Percentiles rank a stretch among this genome's conserved stretches.
phyloP scores from a whole-genome alignment of 1,140 invertebrate species.

The Pomacea maculata region DNA sequence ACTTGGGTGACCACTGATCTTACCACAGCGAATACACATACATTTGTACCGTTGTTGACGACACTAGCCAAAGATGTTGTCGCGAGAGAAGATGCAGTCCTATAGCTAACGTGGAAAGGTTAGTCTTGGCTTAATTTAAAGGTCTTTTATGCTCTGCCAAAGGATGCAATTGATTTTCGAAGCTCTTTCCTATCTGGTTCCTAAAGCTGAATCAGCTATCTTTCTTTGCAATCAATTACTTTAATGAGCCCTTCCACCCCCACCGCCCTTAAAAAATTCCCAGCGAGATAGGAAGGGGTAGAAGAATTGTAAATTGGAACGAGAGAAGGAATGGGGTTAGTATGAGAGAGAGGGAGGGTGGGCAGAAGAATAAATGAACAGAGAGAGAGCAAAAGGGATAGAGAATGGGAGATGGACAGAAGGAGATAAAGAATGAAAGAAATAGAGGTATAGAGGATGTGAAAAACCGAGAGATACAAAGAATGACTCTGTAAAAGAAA shows the following conservation, averaged over 20 bases:
- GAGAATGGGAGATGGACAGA: not conserved
- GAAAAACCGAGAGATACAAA: not conserved
- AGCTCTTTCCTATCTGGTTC: not conserved
- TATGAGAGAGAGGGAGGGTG: slow-evolving; percentile 1
- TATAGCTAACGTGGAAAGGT: no score
- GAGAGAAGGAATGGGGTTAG: not conserved
- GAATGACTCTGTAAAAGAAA: not conserved
- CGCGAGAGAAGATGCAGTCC: no score
- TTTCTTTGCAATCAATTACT: not conserved
- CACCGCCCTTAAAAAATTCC: not conserved
- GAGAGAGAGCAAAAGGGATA: not conserved
- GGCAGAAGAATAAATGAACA: not conserved
- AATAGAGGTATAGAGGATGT: not conserved
- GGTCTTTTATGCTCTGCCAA: no score
- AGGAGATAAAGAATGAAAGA: not conserved
- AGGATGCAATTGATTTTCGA: not conserved
- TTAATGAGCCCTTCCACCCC: not conserved
- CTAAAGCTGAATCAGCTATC: not conserved
- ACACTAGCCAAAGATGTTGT: no score
- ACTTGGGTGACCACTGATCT: no score
- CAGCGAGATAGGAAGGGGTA: not conserved
- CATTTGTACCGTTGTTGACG: no score
- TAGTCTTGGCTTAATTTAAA: no score
- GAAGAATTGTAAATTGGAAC: not conserved
- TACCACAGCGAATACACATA: no score